A percentile compares a stretch with the other conserved stretches of the same genome.
These are phyloP conservation scores for Nannospalax galili DNA, from an alignment of 2,113 vertebrate species.

Conservation along the genomic window DNA sequence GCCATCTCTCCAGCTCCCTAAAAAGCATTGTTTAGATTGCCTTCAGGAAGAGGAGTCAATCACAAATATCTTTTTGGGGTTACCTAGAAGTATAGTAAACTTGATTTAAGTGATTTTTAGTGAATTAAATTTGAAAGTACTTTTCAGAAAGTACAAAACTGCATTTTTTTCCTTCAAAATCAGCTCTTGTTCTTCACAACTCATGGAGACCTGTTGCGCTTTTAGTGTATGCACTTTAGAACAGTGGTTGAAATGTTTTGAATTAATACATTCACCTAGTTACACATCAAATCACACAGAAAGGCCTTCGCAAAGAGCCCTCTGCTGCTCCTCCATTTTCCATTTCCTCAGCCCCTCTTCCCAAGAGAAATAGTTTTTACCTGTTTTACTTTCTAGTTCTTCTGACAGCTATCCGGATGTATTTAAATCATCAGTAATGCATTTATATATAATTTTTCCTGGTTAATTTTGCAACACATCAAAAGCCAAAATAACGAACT, in stretches of 20 bases:
- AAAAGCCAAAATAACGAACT: not conserved
- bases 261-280: not conserved
- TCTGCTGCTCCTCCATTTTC: not conserved
- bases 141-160: slow-evolving; percentile 22
- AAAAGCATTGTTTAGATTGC: not conserved
- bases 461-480: slow-evolving; percentile 12
- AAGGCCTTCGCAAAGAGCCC: not conserved
- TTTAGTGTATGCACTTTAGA: slow-evolving; percentile 24
- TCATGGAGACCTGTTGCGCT: not conserved
- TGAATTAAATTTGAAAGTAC: slow-evolving; percentile 44
- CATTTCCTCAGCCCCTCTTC: not conserved
- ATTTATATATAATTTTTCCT: not conserved
- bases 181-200: slow-evolving; percentile 21
- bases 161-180: slow-evolving; percentile 50
- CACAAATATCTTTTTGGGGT: slow-evolving; percentile 20
- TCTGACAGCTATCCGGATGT: slow-evolving; percentile 4
- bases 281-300: slow-evolving; percentile 28
- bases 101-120: not conserved
- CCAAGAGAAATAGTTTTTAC: slow-evolving; percentile 23
- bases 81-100: not conserved
- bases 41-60: not conserved
- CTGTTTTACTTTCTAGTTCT: slow-evolving; percentile 22
- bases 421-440: slow-evolving; percentile 16
- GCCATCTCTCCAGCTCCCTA: not conserved
- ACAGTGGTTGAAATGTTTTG: slow-evolving; percentile 45